Evolutionary conservation across 37 sponge, comb jelly and placozoan species (phyloP).

Genomic region (Mnemiopsis leidyi): DNA sequence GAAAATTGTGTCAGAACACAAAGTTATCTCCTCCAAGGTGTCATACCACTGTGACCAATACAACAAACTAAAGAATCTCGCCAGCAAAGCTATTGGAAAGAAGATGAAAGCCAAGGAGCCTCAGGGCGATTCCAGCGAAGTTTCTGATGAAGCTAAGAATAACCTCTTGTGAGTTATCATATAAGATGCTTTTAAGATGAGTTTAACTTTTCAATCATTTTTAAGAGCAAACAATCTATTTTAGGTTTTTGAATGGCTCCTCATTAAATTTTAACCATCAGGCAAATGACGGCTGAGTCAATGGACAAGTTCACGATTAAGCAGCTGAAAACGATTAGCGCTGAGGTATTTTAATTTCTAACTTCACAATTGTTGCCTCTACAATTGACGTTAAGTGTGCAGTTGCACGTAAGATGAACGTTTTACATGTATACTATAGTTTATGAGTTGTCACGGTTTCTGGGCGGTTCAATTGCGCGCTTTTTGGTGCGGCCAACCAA

Average conservation of each 20-base stretch:
- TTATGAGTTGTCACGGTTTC: not conserved
- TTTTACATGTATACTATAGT: too few species aligned
- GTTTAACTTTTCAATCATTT: too few species aligned
- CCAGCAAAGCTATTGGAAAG: conserved; percentile 80
- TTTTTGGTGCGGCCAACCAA: not conserved
- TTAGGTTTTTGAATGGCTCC: too few species aligned
- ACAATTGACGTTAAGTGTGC: too few species aligned
- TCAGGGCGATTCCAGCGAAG: conserved; percentile 26
- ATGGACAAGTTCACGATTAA: conserved; percentile 17
- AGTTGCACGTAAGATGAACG: too few species aligned
- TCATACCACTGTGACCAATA: conserved; percentile 77
- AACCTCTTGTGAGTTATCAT: conserved; percentile 33
- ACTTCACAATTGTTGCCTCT: not conserved
- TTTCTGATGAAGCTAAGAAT: conserved; percentile 62
- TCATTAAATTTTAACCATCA: not conserved
- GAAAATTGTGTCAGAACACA: too few species aligned
- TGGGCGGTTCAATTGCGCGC: not conserved
- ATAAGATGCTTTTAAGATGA: too few species aligned
- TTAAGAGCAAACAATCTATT: too few species aligned
- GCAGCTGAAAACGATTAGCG: conserved; percentile 6
- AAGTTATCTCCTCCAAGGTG: too few species aligned
- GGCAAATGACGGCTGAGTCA: conserved; percentile 29
- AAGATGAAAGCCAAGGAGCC: conserved; percentile 84
- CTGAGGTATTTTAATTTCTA: conserved; percentile 20
- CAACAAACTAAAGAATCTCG: conserved; percentile 84